phyloP scores from a whole-genome alignment of 53 echinoderm and acorn worm species.

The Astropecten irregularis region DNA sequence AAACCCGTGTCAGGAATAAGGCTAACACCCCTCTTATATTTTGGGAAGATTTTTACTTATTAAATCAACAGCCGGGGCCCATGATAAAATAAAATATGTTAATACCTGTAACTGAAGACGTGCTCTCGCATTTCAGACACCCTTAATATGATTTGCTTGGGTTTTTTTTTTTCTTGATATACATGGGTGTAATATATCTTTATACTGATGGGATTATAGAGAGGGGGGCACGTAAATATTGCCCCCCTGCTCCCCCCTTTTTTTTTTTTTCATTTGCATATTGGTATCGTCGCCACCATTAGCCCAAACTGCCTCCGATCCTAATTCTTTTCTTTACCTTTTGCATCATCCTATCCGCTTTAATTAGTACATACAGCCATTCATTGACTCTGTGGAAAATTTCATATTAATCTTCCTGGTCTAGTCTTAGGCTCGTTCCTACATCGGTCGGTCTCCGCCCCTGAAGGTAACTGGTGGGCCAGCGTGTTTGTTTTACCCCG shows the following conservation, averaged over 20 bases:
- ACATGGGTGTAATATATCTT: slow-evolving; percentile 42
- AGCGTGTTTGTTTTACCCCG: slow-evolving; percentile 1
- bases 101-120: slow-evolving; percentile 34
- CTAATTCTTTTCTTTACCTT: slow-evolving; percentile 33
- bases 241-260: neutral
- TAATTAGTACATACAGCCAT: slow-evolving; percentile 37
- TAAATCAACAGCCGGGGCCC: slow-evolving; percentile 50
- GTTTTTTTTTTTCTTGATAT: too few species aligned
- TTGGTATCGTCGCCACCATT: too few species aligned
- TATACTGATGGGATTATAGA: slow-evolving; percentile 30
- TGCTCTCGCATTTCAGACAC: slow-evolving; percentile 21
- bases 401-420: slow-evolving; percentile 44
- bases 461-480: too few species aligned
- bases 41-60: slow-evolving; percentile 46
- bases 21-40: slow-evolving; percentile 31
- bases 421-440: too few species aligned
- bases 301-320: too few species aligned
- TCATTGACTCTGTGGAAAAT: slow-evolving; percentile 21
- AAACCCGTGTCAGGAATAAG: neutral
- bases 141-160: slow-evolving; percentile 29
- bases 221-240: neutral
- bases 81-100: slow-evolving; percentile 54
- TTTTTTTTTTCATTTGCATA: slow-evolving; percentile 4
- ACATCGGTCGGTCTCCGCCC: too few species aligned
- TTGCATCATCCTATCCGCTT: slow-evolving; percentile 14